Evolutionary conservation across 2,113 vertebrate species (phyloP).

Genomic region (Numida meleagris): DNA sequence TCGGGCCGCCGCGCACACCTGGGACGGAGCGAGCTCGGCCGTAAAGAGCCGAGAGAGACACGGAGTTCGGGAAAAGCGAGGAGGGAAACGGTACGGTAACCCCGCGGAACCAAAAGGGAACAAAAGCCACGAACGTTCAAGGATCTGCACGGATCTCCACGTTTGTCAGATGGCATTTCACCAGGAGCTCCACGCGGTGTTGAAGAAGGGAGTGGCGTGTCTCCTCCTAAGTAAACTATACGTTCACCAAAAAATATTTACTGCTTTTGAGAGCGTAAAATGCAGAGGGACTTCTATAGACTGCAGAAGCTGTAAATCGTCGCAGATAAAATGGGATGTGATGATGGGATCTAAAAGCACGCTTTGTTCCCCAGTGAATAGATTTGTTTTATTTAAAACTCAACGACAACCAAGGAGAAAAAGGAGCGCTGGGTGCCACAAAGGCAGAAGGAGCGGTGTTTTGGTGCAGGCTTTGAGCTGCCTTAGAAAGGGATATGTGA

Average conservation of each 20-base stretch:
- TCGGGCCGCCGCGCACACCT: background rate
- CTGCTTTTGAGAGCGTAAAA: slow-evolving; percentile 40
- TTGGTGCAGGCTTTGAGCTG: slow-evolving; percentile 31
- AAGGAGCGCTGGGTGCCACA: background rate
- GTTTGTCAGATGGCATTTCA: background rate
- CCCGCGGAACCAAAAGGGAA: background rate
- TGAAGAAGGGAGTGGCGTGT: background rate
- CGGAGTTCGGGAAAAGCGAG: background rate
- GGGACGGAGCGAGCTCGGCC: background rate
- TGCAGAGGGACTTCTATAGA: slow-evolving; percentile 45
- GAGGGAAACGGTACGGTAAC: background rate
- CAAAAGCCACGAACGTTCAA: background rate
- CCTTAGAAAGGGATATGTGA: background rate
- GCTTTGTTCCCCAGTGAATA: slow-evolving; percentile 66
- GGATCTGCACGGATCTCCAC: background rate
- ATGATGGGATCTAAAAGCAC: slow-evolving; percentile 63
- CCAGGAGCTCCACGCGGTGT: background rate
- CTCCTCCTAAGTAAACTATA: slow-evolving; percentile 60
- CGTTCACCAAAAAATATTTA: slow-evolving; percentile 32
- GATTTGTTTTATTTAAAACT: slow-evolving; percentile 69
- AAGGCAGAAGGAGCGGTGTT: slow-evolving; percentile 5
- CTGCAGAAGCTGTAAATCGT: slow-evolving; percentile 59
- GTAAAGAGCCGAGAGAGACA: background rate
- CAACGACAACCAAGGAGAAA: slow-evolving; percentile 28
- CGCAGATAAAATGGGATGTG: slow-evolving; percentile 45